phyloP scores from a whole-genome alignment of 2,113 vertebrate genomes.

The Notothenia coriiceps region DNA sequence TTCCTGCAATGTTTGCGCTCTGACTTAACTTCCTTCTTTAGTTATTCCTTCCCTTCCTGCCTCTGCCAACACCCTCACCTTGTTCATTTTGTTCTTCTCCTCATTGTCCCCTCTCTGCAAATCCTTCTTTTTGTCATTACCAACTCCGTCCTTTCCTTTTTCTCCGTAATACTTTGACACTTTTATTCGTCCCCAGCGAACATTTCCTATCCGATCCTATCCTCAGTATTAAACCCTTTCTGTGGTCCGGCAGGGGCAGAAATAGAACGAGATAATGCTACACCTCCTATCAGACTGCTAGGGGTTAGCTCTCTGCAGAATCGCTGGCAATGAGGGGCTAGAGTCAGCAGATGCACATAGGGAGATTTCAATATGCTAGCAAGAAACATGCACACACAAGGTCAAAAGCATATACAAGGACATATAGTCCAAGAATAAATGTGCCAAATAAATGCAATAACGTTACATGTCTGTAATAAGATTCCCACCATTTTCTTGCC shows the following conservation, averaged over 20 bases:
- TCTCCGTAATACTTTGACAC: constrained; percentile 9
- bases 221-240: constrained; percentile 47
- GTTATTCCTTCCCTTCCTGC: not conserved
- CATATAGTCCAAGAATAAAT: too few relatives aligned
- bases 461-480: not conserved
- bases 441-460: not conserved
- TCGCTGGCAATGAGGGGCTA: constrained; percentile 4
- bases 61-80: constrained; percentile 18
- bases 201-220: constrained; percentile 31
- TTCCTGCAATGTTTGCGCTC: constrained; percentile 1
- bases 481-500: not conserved
- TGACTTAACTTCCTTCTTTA: constrained; percentile 19
- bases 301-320: constrained; percentile 26
- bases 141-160: not conserved
- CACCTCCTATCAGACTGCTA: constrained; percentile 26
- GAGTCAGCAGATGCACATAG: constrained; percentile 8
- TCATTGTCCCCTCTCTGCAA: constrained; percentile 34
- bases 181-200: not conserved
- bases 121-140: constrained; percentile 48
- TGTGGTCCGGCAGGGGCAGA: constrained; percentile 42
- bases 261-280: constrained; percentile 56
- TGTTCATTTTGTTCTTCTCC: constrained; percentile 5
- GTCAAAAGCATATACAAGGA: not conserved
- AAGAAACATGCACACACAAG: not conserved
- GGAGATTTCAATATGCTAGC: not conserved